Base-by-base conservation (phyloP, 2,113 vertebrate species). In the Odocoileus hemionus region DNA sequence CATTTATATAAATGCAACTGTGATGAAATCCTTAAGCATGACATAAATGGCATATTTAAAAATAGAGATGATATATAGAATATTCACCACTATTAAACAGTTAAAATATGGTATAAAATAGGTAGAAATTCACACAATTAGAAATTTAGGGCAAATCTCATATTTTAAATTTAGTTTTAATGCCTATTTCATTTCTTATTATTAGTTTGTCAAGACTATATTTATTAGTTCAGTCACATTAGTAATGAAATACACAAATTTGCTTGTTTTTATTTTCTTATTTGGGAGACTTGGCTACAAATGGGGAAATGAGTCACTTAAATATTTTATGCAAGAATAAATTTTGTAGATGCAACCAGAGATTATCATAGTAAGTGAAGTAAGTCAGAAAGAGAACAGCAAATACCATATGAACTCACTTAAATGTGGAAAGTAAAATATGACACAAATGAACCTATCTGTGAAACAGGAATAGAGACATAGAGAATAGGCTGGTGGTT, bases 161-260 rank as follows among this genome's bases (percentile, higher is more conserved):
- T 55, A 70, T n/a, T 95, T 92, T 70, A 64, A 85, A 61, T 78
- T 95, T 76, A 80, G 79, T 70, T 96, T 88, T 88, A 61, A 82
- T 58, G 21, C 16, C 28, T 67, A 16, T 78, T 87, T 95, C 57
- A 61, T 89, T 45, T 83, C 36, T 82, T 33, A 92, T 55, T 4
- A 87, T 78, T 90, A 86, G 15, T 70, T 97, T 36, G 14, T 79
- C 54, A 90, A 89, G 28, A 79, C 36, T 78, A 14, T 79, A 23
- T 89, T 36, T 87, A 47, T 89, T 92, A 6, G 70, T 70, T 89
- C n/a, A 70, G 28, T 70, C 14, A 78, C 25, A 84, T 86, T 67
- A 64, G 61, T 64, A 90, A 87, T 78, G 2, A 19, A 89, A 58
- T 67, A 83, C 70, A 87, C 78, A 78, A 26, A n/a, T 74, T 78